Percentiles rank a stretch among this genome's conserved stretches.
These are phyloP conservation scores for Smithornis capensis DNA, from an alignment of 2,113 vertebrate species.

Conservation along the genomic window DNA sequence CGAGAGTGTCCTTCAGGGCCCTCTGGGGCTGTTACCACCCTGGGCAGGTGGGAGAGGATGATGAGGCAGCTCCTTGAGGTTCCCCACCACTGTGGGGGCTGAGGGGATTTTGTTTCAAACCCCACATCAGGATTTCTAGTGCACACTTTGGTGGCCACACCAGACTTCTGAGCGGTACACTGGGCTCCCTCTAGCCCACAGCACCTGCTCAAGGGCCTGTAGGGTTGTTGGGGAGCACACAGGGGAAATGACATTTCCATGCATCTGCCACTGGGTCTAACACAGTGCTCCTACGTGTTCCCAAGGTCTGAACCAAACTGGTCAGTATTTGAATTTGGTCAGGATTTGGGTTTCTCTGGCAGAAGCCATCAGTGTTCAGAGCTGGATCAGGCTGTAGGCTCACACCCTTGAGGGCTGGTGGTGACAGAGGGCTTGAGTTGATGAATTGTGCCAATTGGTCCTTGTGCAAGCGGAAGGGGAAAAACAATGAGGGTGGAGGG, in stretches of 20 bases:
- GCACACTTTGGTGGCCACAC: accelerated
- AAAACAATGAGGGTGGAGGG: neutral
- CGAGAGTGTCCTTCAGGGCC: accelerated
- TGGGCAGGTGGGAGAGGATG: accelerated
- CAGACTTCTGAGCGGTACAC: accelerated
- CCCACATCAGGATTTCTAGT: neutral
- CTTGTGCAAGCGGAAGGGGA: neutral
- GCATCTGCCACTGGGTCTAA: neutral
- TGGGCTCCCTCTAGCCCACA: neutral
- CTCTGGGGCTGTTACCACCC: accelerated
- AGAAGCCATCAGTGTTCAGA: neutral
- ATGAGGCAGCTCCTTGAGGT: accelerated
- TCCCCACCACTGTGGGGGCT: accelerated
- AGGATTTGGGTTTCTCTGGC: neutral
- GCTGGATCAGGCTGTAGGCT: neutral
- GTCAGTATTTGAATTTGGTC: too few relatives aligned
- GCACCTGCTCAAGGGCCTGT: neutral
- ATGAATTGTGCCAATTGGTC: neutral
- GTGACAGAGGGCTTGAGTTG: neutral
- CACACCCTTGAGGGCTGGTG: neutral
- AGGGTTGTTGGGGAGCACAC: neutral
- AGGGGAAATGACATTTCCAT: neutral
- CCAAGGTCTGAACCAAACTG: accelerated
- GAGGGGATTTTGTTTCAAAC: neutral
- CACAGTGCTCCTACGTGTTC: accelerated